Evolutionary conservation across 23 tunicate genomes (phyloP).

Genomic region (Trididemnum nubilum): DNA sequence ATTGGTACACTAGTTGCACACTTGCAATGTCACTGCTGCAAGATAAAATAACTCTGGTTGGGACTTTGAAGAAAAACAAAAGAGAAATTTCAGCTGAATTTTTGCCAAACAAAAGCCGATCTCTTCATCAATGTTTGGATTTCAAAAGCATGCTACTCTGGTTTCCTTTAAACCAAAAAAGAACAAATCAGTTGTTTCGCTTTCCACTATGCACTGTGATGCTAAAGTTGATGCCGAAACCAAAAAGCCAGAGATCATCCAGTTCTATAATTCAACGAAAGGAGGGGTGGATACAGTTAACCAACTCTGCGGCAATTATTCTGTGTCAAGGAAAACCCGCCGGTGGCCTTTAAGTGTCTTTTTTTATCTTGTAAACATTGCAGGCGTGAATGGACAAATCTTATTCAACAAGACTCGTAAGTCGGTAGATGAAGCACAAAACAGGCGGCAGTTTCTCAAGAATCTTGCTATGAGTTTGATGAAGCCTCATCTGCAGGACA

Average conservation of each 20-base stretch:
- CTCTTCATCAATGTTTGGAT: neutral
- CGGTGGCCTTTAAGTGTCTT: neutral
- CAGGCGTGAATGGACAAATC: neutral
- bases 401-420: too few species aligned
- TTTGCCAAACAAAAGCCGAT: neutral
- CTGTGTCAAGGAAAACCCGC: too few species aligned
- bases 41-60: neutral
- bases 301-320: neutral
- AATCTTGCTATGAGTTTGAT: neutral
- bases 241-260: neutral
- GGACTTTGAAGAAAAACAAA: neutral
- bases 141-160: neutral
- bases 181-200: neutral
- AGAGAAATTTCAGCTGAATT: neutral
- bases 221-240: neutral
- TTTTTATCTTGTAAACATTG: neutral
- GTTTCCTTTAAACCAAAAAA: neutral
- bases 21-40: neutral
- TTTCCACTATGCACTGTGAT: neutral
- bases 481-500: neutral
- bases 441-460: neutral
- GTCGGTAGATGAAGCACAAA: neutral
- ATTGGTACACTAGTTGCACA: neutral
- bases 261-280: neutral
- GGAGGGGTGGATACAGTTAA: neutral